Conservation (phyloP, 2,888 invertebrate genomes). For the Eumerus sabulonum region DNA sequence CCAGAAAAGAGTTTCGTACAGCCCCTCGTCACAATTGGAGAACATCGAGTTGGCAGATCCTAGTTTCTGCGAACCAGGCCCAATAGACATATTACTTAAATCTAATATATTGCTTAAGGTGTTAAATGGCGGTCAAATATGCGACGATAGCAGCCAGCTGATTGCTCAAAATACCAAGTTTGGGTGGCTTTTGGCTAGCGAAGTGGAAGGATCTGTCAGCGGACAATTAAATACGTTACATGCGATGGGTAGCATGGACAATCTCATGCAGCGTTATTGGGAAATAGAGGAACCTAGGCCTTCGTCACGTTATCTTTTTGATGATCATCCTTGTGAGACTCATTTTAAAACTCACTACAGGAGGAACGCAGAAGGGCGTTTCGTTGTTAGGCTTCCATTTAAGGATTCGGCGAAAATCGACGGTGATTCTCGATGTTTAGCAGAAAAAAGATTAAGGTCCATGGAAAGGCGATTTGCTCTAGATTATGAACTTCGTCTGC, state of each 20-base stretch:
- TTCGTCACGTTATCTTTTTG: constrained; percentile 33
- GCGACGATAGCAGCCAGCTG: too few relatives aligned
- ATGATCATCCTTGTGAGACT: constrained; percentile 16
- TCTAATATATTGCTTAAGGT: neutral
- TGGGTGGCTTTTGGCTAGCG: too few relatives aligned
- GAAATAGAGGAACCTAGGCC: constrained; percentile 22
- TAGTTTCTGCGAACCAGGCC: neutral
- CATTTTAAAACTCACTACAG: constrained; percentile 31
- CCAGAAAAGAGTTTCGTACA: constrained; percentile 3
- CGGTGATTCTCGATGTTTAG: too few relatives aligned
- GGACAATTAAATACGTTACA: neutral
- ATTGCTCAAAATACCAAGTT: too few relatives aligned
- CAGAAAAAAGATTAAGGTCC: constrained; percentile 1
- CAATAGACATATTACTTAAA: neutral
- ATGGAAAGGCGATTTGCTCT: constrained; percentile 18
- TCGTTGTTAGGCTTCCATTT: too few relatives aligned
- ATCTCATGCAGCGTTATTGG: constrained; percentile 13
- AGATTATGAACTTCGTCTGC: constrained; percentile 2
- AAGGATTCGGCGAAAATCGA: too few relatives aligned
- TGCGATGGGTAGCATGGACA: constrained; percentile 2
- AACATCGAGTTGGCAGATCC: neutral
- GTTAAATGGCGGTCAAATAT: neutral
- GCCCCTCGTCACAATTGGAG: too few relatives aligned
- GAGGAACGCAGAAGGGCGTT: too few relatives aligned
- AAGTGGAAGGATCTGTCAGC: too few relatives aligned